These are phyloP conservation scores for Acrocephalus scirpaceus DNA, from an alignment of 2,797 vertebrate species.

Conservation along the genomic window DNA sequence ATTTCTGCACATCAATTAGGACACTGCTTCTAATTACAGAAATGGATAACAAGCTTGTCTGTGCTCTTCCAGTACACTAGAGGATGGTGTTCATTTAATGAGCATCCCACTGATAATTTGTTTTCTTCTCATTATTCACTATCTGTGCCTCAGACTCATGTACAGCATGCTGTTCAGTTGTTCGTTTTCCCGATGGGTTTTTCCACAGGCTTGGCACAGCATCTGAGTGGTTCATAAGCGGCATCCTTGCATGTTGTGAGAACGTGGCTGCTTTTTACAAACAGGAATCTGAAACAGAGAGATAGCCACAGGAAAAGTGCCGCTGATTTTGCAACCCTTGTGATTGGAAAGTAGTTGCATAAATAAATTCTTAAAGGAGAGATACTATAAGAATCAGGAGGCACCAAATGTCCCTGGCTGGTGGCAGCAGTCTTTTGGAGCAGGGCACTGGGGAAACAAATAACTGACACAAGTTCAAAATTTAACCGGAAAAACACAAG, in stretches of 20 bases:
- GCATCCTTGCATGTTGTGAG: not conserved
- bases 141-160: constrained; percentile 17
- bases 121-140: constrained; percentile 56
- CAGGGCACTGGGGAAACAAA: not conserved
- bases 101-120: constrained; percentile 56
- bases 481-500: not conserved
- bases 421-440: not conserved
- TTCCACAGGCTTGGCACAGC: constrained; percentile 8
- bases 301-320: not conserved
- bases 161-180: constrained; percentile 43
- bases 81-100: constrained; percentile 46
- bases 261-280: not conserved
- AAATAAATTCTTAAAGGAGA: not conserved
- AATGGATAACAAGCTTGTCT: constrained; percentile 21
- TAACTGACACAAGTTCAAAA: not conserved
- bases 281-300: not conserved
- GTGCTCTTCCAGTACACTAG: not conserved
- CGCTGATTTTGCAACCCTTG: not conserved
- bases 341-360: not conserved
- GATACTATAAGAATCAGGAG: not conserved
- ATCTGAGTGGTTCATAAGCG: not conserved
- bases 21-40: constrained; percentile 21
- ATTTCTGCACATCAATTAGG: constrained; percentile 4
- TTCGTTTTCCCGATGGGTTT: constrained; percentile 12
- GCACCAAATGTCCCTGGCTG: not conserved